Evolutionary conservation across 2,113 vertebrate genomes (phyloP).

Genomic region (Heliornis fulica): DNA sequence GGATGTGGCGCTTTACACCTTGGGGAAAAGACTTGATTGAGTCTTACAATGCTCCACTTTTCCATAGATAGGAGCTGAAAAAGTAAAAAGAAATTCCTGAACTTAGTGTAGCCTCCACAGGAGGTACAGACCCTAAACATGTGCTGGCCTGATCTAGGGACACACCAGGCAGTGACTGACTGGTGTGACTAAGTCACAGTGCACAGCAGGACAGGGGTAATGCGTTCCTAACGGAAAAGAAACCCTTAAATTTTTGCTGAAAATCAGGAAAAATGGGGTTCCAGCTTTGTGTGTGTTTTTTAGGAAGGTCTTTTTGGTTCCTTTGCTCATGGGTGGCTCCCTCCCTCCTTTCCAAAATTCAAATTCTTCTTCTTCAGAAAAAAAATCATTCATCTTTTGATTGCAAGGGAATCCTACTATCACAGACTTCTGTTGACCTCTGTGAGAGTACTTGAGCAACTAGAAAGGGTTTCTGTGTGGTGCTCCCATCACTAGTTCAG

Average conservation of each 20-base stretch:
- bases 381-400: not conserved
- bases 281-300: not conserved
- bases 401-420: not conserved
- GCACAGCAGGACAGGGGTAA: not conserved
- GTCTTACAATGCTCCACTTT: not conserved
- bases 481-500: not conserved
- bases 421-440: not conserved
- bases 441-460: not conserved
- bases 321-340: not conserved
- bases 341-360: not conserved
- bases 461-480: not conserved
- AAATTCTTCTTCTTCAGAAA: not conserved
- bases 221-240: not conserved
- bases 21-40: not conserved
- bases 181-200: not conserved
- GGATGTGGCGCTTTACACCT: not conserved
- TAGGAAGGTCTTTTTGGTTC: not conserved
- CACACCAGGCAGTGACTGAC: not conserved
- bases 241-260: not conserved
- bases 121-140: not conserved
- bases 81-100: not conserved
- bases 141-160: not conserved
- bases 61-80: not conserved
- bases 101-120: not conserved
- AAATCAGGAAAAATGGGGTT: not conserved